These are phyloP conservation scores for Stenurella melanura DNA, from an alignment of 2,888 invertebrate genomes.

Conservation along the genomic window DNA sequence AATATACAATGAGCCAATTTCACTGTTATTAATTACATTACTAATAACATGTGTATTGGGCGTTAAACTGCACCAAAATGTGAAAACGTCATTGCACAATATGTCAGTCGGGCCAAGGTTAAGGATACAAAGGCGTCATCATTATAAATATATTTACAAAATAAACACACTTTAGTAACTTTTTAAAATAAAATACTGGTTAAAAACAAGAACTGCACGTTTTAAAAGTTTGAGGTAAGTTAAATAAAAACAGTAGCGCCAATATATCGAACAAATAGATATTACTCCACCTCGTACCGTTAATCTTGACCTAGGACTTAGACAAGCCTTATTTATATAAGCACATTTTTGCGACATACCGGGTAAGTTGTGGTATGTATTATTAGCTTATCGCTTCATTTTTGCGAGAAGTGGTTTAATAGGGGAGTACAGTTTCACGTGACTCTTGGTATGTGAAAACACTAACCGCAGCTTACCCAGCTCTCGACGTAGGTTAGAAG, in stretches of 20 bases:
- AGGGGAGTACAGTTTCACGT: too few relatives aligned
- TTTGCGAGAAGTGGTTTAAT: too few relatives aligned
- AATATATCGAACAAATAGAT: not conserved
- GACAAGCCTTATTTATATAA: too few relatives aligned
- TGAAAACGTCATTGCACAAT: conserved; percentile 42
- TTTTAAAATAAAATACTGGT: not conserved
- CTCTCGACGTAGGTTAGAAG: too few relatives aligned
- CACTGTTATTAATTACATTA: conserved; percentile 54
- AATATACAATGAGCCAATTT: conserved; percentile 5
- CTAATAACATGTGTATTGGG: conserved; percentile 54
- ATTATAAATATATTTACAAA: conserved; percentile 6
- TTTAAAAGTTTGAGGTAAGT: not conserved
- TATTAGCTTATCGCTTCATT: too few relatives aligned
- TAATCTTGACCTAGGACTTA: conserved; percentile 27
- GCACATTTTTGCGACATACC: too few relatives aligned
- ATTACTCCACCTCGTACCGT: conserved; percentile 6
- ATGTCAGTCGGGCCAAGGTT: conserved; percentile 33
- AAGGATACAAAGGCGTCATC: conserved; percentile 29
- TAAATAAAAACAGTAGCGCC: not conserved
- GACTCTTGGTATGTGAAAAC: too few relatives aligned
- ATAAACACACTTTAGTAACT: not conserved
- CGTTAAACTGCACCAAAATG: conserved; percentile 42
- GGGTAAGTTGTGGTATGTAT: too few relatives aligned
- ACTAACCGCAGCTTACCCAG: too few relatives aligned
- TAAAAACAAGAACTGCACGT: not conserved